Evolutionary conservation across 2,888 invertebrate species (phyloP).

Genomic region (Folsomia candida): DNA sequence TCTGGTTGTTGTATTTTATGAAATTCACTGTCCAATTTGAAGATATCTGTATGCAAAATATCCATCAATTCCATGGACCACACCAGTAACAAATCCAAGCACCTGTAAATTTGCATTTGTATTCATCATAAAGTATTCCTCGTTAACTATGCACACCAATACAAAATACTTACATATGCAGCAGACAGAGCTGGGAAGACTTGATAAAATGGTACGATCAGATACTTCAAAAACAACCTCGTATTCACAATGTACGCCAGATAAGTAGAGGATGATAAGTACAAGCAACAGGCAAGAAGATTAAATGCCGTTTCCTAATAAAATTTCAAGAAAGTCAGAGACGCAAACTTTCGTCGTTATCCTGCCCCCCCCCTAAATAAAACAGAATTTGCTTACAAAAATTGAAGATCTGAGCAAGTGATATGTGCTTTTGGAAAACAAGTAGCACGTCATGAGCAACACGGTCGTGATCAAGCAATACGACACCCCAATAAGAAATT

Average conservation of each 20-base stretch:
- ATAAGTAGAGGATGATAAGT: conserved; percentile 74
- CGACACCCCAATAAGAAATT: conserved; percentile 75
- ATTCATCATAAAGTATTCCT: too few species aligned
- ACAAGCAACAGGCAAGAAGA: conserved; percentile 71
- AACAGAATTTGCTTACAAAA: conserved; percentile 72
- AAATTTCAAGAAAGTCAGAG: conserved; percentile 43
- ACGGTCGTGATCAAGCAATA: conserved; percentile 76
- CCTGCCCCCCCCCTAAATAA: background rate
- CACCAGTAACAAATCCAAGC: conserved; percentile 71
- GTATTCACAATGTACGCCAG: conserved; percentile 75
- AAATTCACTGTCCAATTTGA: conserved; percentile 53
- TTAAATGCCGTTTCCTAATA: conserved; percentile 79
- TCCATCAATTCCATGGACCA: conserved; percentile 75
- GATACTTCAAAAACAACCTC: conserved; percentile 72
- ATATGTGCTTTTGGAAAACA: conserved; percentile 74
- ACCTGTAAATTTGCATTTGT: conserved; percentile 70
- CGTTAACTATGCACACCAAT: too few species aligned
- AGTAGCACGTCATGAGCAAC: conserved; percentile 72
- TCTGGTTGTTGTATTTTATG: background rate
- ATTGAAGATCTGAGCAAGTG: conserved; percentile 73
- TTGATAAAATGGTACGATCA: conserved; percentile 70
- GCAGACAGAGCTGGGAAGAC: conserved; percentile 87
- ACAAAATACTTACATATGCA: conserved; percentile 69
- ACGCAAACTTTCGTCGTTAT: background rate
- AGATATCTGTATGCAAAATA: conserved; percentile 66